Base-by-base conservation (phyloP, 2,888 invertebrate species). In the Proisotoma minuta region DNA sequence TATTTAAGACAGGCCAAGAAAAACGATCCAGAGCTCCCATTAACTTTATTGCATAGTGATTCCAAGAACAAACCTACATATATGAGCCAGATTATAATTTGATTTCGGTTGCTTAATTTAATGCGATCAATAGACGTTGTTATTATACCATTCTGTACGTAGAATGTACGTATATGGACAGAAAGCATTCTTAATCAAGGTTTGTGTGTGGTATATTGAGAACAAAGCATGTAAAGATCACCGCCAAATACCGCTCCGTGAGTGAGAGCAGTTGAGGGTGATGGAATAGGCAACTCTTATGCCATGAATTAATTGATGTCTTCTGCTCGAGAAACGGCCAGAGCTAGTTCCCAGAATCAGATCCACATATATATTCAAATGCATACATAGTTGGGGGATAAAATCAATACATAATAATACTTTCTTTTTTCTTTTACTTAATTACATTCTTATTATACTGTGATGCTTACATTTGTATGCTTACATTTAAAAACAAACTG, bases 31-130 rank as follows among this genome's bases (percentile, higher is more conserved):
- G n/a, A 54, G 54, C 23, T 39, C 28, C 62, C 62, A 62, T 62
- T 62, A 62, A 52, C 47, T 57, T 62, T 62, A 62, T 62, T 62
- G 40, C 34, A 23, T 54, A 54, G 57, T 61, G 57, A 51, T 56
- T 56, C 24, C 50, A 56, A 61, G 57, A 61, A 57, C 61, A 56
- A 61, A 61, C 22, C 43, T 51, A 48, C 56, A 61, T 39, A 54
- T 28, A 24, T 34, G 10, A 49, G 49, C 34, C 47, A 62, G 57
- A 62, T 62, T 62, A 62, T 62, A 62, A 62, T 62, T 62, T 57
- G 62, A 62, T 62, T 62, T 62, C 62, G 51, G 56, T 58, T 47
- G 62, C 62, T 62, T 62, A 62, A 62, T 62, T 62, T 62, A 62
- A 62, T 62, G 53, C 62, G 62, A 62, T 62, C 62, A 62, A 62